Conservation (phyloP, 2,888 invertebrate genomes). For the Coelinius sp. region DNA sequence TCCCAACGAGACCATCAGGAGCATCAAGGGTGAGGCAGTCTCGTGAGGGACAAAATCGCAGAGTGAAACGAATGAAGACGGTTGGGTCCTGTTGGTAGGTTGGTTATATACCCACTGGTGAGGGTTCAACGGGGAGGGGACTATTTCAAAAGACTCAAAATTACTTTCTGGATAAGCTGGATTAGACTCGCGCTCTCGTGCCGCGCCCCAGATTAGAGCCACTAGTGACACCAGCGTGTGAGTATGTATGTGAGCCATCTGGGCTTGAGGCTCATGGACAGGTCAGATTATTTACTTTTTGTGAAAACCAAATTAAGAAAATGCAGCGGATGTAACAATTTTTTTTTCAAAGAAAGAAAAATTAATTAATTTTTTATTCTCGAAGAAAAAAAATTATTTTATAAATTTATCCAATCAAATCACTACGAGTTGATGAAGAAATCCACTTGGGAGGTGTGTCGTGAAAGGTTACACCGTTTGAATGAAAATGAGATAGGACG, state of each 20-base stretch:
- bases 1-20: not conserved
- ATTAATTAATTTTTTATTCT: not conserved
- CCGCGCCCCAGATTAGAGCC: constrained; percentile 68
- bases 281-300: constrained; percentile 33
- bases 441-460: constrained; percentile 1
- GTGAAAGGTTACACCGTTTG: not conserved
- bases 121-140: constrained; percentile 44
- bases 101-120: constrained; percentile 18
- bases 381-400: no score
- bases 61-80: constrained; percentile 40
- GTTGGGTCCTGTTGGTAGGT: constrained; percentile 26
- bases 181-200: constrained; percentile 73
- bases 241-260: constrained; percentile 31
- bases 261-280: constrained; percentile 23
- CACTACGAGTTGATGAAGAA: not conserved
- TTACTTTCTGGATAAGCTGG: constrained; percentile 78
- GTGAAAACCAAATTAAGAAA: constrained; percentile 8
- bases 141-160: constrained; percentile 76
- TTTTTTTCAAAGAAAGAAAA: not conserved
- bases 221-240: constrained; percentile 59
- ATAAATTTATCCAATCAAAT: not conserved
- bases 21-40: constrained; percentile 7
- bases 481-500: not conserved
- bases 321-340: no score
- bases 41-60: constrained; percentile 26